Evolutionary conservation across 2,888 invertebrate genomes (phyloP).

Genomic region (Chromoteleia sp.): DNA sequence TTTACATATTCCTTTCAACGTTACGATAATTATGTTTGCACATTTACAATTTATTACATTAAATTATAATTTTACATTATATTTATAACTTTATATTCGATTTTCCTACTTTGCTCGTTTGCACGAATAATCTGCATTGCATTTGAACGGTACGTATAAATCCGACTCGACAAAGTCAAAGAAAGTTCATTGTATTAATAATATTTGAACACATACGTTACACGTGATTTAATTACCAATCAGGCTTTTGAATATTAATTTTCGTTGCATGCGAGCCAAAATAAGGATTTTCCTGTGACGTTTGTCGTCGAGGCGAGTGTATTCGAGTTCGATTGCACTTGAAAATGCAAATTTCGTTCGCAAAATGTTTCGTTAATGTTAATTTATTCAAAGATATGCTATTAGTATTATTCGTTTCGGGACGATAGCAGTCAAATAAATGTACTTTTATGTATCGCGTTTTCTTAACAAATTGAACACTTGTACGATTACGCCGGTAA

Average conservation of each 20-base stretch:
- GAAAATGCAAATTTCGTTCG: slow-evolving; percentile 3
- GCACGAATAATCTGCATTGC: no score
- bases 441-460: slow-evolving; percentile 3
- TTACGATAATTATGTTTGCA: no score
- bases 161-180: no score
- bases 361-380: slow-evolving; percentile 24
- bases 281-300: neutral
- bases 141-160: no score
- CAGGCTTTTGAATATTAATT: slow-evolving; percentile 1
- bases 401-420: neutral
- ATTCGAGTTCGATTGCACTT: slow-evolving; percentile 11
- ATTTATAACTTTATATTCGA: no score
- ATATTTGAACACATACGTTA: neutral
- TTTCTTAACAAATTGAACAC: slow-evolving; percentile 1
- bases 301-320: neutral
- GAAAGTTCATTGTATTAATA: no score
- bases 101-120: no score
- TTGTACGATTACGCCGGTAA: neutral
- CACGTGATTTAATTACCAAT: neutral
- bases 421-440: neutral
- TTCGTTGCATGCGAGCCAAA: neutral
- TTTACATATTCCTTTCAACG: no score
- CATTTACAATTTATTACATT: no score
- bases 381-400: slow-evolving; percentile 8
- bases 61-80: no score